Evolutionary conservation across 2,888 invertebrate species (phyloP), one percentile per base, ranked within the genome.

Genomic region (Hyppa rectilinea): DNA sequence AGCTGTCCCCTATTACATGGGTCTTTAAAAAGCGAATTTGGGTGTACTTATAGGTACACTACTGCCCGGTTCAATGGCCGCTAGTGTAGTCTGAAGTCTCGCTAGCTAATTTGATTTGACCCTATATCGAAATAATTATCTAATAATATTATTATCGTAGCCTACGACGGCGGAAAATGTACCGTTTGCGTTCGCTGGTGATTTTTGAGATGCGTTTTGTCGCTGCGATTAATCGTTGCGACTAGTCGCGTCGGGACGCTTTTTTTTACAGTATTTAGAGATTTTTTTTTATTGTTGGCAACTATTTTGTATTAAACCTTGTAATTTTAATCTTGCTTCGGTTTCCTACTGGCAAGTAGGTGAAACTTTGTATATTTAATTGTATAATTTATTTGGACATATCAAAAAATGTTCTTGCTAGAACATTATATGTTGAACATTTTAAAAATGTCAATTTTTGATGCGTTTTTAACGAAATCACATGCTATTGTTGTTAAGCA

Each of bases 351-450:
- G 12, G 26, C 0, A 1, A 38, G 75, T 66, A 56, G 71, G 62
- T n/a, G 26, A 20, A 47, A 53, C 23, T 29, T 58, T 67, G 78
- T 78, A 78, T 68, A 77, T 78, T 77, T 71, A 50, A 72, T 77
- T 77, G 23, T 75, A 64, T 79, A 75, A 76, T 79, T 79, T 63
- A 76, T 79, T 79, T 79, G 43, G 34, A 79, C 79, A 79, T 78
- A 79, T 79, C 79, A 79, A 40, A 67, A 36, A 59, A 63, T 71
- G 31, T 56, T 71, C 63, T 53, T 29, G 49, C 17, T 56, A 64
- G 34, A 59, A 50, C 43, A 65, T 75, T 68, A n/a, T 20, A 53
- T 63, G 62, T 71, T 78, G 7, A 50, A 49, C 40, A 50, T 64
- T 52, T 47, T 60, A 23, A n/a, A 23, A 40, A 40, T 36, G 40